These are phyloP conservation scores for Tetraodon nigroviridis DNA, from an alignment of 2,113 vertebrate species.

Conservation along the genomic window DNA sequence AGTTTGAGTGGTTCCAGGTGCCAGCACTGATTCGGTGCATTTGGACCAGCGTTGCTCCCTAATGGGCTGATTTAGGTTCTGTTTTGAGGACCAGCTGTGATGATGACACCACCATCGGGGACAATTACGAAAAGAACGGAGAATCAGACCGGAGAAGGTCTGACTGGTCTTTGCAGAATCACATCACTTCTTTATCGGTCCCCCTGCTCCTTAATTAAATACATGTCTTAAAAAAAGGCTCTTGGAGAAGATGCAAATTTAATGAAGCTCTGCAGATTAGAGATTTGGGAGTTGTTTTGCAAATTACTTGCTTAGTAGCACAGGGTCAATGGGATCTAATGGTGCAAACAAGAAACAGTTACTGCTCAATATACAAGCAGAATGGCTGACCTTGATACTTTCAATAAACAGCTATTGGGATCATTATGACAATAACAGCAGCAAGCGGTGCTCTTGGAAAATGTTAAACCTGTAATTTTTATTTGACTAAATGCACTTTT, in stretches of 20 bases:
- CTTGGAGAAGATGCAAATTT: conserved; percentile 66
- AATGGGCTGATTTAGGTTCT: conserved; percentile 68
- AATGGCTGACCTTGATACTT: conserved; percentile 58
- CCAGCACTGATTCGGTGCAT: conserved; percentile 43
- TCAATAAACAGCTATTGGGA: conserved; percentile 48
- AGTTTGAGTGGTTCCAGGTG: conserved; percentile 22
- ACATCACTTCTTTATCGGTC: conserved; percentile 11
- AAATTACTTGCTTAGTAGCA: conserved; percentile 73
- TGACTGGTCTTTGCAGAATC: conserved; percentile 23
- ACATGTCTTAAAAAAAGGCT: conserved; percentile 7
- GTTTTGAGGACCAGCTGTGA: conserved; percentile 63
- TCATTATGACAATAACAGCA: conserved; percentile 44
- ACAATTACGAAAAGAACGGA: conserved; percentile 2
- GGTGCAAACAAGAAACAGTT: conserved; percentile 48
- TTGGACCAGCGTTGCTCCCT: conserved; percentile 57
- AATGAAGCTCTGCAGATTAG: conserved; percentile 62
- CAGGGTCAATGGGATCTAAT: conserved; percentile 48
- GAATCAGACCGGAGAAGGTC: conserved; percentile 8
- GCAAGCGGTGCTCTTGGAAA: neutral
- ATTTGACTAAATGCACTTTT: neutral
- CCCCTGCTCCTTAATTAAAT: conserved; percentile 32
- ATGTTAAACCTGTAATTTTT: neutral
- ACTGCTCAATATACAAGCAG: conserved; percentile 35
- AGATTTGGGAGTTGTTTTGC: conserved; percentile 68
- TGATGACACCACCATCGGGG: conserved; percentile 33